Evolutionary conservation across 1,140 invertebrate species (phyloP), one percentile per base, ranked within the genome.

Genomic region (Dufourea novaeangliae): DNA sequence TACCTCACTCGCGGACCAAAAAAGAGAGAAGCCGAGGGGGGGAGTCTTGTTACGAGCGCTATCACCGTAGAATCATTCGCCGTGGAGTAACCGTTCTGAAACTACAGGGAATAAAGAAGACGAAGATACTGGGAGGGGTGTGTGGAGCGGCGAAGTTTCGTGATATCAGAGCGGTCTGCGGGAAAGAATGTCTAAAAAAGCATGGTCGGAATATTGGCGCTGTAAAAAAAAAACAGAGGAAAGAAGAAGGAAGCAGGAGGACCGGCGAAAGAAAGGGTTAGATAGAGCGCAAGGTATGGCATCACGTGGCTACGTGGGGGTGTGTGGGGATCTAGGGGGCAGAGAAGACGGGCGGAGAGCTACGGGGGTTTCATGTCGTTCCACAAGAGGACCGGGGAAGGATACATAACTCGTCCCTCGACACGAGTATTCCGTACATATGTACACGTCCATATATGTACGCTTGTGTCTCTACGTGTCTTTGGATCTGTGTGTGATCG

Each of bases 331-430:
- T 25, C 14, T n/a, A n/a, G n/a, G n/a, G n/a, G n/a, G n/a, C n/a
- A n/a, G 8, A 14, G 11, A 37, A 34, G 50, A 54, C 14, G 27
- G n/a, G n/a, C 29, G 41, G 34, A 56, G 46, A 39, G 62, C 46
- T 54, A 29, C 66, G 64, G 52, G 66, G 59, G 80, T 83, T 82
- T 81, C 62, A 62, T 78, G 76, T 78, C 79, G 39, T 79, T 63
- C 4, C 57, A 54, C 54, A 44, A 68, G 46, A 68, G 44, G 37
- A 59, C 61, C 64, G 61, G 17, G 27, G n/a, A 27, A 32, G 54
- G 68, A 66, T 74, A 74, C 69, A 64, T 79, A 83, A 84, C 46
- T 79, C 67, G 27, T 67, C 62, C 80, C 63, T 73, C 50, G 63
- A 67, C 62, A 67, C 52, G 34, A 34, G 41, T 78, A 50, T 76